Evolutionary conservation across 1,140 invertebrate genomes (phyloP).

Genomic region (Aphis craccivora): DNA sequence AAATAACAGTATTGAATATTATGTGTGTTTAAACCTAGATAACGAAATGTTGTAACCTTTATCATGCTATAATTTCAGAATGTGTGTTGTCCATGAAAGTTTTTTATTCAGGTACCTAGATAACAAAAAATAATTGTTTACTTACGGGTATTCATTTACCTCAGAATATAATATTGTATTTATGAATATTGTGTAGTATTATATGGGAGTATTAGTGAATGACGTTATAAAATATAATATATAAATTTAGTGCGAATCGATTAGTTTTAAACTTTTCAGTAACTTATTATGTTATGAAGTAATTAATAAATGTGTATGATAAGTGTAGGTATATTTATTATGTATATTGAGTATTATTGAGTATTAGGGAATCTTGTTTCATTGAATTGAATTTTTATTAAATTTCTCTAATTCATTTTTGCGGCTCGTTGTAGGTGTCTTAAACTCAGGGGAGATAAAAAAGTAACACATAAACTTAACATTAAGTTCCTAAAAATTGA

Average conservation of each 20-base stretch:
- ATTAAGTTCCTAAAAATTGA: neutral
- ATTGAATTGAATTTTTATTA: too few species aligned
- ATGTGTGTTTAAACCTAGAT: neutral
- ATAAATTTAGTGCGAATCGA: neutral
- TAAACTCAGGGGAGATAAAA: neutral
- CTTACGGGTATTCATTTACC: neutral
- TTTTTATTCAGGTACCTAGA: neutral
- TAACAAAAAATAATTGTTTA: slow-evolving; percentile 28
- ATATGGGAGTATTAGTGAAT: neutral
- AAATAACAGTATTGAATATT: neutral
- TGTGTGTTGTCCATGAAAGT: slow-evolving; percentile 1
- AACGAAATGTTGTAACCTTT: neutral
- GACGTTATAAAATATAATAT: neutral
- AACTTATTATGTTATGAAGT: neutral
- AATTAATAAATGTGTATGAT: neutral
- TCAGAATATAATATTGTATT: neutral
- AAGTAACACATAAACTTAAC: neutral
- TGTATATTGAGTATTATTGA: neutral
- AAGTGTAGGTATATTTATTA: neutral
- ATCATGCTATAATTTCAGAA: neutral
- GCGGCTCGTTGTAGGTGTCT: too few species aligned
- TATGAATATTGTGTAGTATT: neutral
- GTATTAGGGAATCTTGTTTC: neutral
- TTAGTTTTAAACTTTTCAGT: neutral
- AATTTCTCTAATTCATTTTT: too few species aligned